phyloP scores from a whole-genome alignment of 2,888 invertebrate genomes.

The Congeria kusceri region DNA sequence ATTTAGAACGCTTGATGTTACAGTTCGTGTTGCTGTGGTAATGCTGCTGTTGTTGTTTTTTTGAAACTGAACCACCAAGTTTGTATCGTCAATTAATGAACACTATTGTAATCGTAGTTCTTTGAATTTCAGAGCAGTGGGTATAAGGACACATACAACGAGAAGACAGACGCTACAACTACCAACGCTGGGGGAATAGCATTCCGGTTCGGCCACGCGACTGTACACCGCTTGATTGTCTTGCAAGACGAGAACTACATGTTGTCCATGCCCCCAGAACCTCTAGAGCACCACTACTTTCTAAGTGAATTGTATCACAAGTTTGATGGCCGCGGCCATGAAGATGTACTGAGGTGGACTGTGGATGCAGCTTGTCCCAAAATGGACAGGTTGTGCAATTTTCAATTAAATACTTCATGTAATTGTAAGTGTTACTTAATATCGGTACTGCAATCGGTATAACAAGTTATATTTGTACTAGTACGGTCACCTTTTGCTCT shows the following conservation, averaged over 20 bases:
- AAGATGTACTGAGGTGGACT: slow-evolving; percentile 37
- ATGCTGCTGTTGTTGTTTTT: no score
- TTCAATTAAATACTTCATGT: no score
- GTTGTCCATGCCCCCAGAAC: background rate
- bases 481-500: no score
- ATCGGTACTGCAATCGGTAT: no score
- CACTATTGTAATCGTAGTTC: no score
- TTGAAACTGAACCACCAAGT: no score
- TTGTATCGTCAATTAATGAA: no score
- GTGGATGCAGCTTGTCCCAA: slow-evolving; percentile 24
- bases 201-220: slow-evolving; percentile 95
- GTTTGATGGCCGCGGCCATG: slow-evolving; percentile 29
- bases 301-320: slow-evolving; percentile 85
- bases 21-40: no score
- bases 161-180: slow-evolving; percentile 92
- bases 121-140: slow-evolving; percentile 17
- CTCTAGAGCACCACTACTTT: slow-evolving; percentile 95
- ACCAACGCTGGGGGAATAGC: slow-evolving; percentile 98
- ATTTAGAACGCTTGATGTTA: no score
- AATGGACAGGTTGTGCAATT: slow-evolving; percentile 29
- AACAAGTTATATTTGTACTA: no score
- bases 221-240: slow-evolving; percentile 89
- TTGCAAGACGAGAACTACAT: background rate
- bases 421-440: no score
- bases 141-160: slow-evolving; percentile 92